Evolutionary conservation across 2,888 invertebrate species (phyloP).

Genomic region (Pandemis cinnamomeana): DNA sequence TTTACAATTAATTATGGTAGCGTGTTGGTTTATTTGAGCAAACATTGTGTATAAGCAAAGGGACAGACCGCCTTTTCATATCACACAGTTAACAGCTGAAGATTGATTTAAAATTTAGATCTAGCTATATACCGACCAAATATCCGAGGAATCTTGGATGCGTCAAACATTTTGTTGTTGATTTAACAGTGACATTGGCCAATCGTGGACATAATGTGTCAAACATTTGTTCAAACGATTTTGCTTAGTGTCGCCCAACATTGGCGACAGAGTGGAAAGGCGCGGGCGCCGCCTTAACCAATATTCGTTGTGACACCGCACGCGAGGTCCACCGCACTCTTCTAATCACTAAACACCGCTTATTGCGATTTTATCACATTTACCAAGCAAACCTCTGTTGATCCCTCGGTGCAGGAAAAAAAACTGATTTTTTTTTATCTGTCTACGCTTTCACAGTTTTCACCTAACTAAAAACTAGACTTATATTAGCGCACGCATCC

Average conservation of each 20-base stretch:
- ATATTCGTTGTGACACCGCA: constrained; percentile 76
- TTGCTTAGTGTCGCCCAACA: background rate
- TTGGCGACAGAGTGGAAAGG: constrained; percentile 47
- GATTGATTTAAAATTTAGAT: constrained; percentile 17
- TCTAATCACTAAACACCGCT: constrained; percentile 60
- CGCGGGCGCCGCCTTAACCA: constrained; percentile 52
- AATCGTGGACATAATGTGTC: background rate
- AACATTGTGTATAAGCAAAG: constrained; percentile 30
- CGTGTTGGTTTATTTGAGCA: constrained; percentile 14
- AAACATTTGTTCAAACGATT: constrained; percentile 2
- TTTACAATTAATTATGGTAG: background rate
- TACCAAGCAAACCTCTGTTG: constrained; percentile 65
- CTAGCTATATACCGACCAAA: constrained; percentile 19
- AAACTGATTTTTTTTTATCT: constrained; percentile 63
- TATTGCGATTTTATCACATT: constrained; percentile 77
- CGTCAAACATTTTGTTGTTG: background rate
- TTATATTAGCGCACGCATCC: constrained; percentile 67
- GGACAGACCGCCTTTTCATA: constrained; percentile 5
- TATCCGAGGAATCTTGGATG: background rate
- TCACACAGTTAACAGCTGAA: background rate
- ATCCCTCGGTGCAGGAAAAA: constrained; percentile 78
- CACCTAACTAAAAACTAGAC: constrained; percentile 83
- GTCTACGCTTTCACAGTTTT: constrained; percentile 74
- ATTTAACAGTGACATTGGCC: background rate
- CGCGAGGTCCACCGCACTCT: constrained; percentile 59